phyloP scores from a whole-genome alignment of 2,797 vertebrate species.

The Chrysocyon brachyurus region DNA sequence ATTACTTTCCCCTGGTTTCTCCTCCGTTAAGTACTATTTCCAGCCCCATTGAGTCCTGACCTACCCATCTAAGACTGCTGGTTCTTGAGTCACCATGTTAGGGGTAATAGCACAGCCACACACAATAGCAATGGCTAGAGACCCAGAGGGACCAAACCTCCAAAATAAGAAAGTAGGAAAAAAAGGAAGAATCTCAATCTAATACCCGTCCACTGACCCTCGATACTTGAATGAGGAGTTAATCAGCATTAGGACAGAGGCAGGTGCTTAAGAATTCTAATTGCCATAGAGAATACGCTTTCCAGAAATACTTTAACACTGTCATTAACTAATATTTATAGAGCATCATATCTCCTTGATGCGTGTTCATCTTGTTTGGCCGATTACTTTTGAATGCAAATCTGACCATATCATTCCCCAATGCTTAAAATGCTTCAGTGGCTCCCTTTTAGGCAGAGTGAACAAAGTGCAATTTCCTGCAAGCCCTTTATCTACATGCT shows the following conservation, averaged over 20 bases:
- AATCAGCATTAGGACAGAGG: background rate
- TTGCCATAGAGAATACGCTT: background rate
- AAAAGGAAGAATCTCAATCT: background rate
- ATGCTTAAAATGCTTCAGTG: background rate
- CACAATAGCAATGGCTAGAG: background rate
- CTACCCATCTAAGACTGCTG: background rate
- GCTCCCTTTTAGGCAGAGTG: background rate
- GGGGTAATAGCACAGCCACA: background rate
- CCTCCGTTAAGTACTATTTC: conserved; percentile 46
- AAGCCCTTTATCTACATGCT: background rate
- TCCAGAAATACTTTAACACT: background rate
- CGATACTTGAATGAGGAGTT: background rate
- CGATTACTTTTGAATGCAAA: background rate
- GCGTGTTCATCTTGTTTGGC: background rate
- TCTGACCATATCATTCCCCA: background rate
- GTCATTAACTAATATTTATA: background rate
- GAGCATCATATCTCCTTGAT: background rate
- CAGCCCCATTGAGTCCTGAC: background rate
- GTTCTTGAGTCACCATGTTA: background rate
- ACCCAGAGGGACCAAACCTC: background rate
- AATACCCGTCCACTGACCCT: background rate
- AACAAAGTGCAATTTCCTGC: background rate
- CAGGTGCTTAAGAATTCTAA: background rate
- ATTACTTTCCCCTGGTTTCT: conserved; percentile 46
- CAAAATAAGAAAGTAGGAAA: background rate